Percentiles rank a stretch among this genome's conserved stretches.
Evolutionary conservation across 2,113 vertebrate species (phyloP).

Genomic region (Psammodynastes pulverulentus): DNA sequence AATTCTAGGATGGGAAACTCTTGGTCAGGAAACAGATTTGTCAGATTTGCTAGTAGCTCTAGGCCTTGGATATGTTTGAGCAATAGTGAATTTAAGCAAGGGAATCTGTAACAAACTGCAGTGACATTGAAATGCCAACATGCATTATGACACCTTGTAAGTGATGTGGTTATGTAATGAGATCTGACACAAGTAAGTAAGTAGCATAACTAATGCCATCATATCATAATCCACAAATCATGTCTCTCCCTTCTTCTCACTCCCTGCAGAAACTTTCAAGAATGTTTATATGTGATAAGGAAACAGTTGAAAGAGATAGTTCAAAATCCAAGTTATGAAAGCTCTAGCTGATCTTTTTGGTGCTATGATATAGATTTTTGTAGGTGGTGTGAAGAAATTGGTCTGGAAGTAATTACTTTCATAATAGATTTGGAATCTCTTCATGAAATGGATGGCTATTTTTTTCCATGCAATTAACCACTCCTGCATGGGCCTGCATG

Average conservation of each 20-base stretch:
- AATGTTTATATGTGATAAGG: not conserved
- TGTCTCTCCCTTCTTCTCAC: not conserved
- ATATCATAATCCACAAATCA: not conserved
- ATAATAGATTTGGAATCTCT: not conserved
- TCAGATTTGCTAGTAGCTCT: not conserved
- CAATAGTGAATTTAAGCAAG: not conserved
- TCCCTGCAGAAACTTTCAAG: not conserved
- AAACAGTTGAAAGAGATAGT: not conserved
- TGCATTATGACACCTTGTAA: not conserved
- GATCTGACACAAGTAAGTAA: not conserved
- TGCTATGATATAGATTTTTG: not conserved
- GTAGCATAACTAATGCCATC: not conserved
- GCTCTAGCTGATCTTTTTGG: not conserved
- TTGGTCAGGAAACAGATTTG: not conserved
- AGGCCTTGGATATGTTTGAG: not conserved
- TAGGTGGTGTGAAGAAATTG: not conserved
- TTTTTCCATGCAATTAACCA: not conserved
- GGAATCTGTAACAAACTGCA: not conserved
- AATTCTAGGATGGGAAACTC: not conserved
- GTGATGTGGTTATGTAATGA: not conserved
- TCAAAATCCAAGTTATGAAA: not conserved
- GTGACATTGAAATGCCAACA: not conserved
- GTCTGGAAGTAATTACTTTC: not conserved
- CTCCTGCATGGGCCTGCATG: not conserved
- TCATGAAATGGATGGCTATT: not conserved